Base-by-base conservation (phyloP, 2,113 vertebrate genomes). In the Cynoglossus semilaevis region DNA sequence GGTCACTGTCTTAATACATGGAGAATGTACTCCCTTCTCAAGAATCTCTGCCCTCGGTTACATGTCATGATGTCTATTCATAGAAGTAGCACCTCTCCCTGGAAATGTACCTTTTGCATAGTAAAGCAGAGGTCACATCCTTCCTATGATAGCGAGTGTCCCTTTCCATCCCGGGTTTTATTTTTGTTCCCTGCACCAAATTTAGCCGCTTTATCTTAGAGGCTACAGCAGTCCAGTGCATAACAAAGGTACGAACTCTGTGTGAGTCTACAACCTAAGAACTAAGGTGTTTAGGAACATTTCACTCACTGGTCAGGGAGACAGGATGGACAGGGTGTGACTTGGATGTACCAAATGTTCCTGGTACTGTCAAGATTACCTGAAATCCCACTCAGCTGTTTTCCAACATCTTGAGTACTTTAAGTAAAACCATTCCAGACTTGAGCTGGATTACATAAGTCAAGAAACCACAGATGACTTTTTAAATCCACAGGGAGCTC, bases 241-340 rank as follows among this genome's bases (percentile, higher is more conserved):
- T 65, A 72, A 72, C 67, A 79, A 69, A 75, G 56, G 53, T 40
- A 67, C 74, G 70, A 84, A 77, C 83, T 82, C 68, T 52, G 17
- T 41, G 59, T 62, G 48, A 61, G 62, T 65, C 72, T 67, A 65
- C 66, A 76, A 68, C 78, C 82, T 63, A 67, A 71, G 51, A n/a
- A 8, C 37, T 43, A 37, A 69, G 55, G 67, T 58, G 52, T 67
- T 63, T 60, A 61, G 69, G 57, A 37, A 50, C 49, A 60, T 66
- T 63, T 68, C 29, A 56, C n/a, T 9, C 51, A 51, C 57, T 18
- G 1, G 13, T 60, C 45, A 22, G 40, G 54, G 65, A 16, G 43
- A 51, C 35, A 50, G 70, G 50, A 34, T 66, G 56, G 22, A 22
- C 37, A 69, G 52, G 59, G 60, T 73, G 63, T 51, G 46, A 70